Base-by-base conservation (phyloP, 2,888 invertebrate genomes). In the Drosophila glabriapex region DNA sequence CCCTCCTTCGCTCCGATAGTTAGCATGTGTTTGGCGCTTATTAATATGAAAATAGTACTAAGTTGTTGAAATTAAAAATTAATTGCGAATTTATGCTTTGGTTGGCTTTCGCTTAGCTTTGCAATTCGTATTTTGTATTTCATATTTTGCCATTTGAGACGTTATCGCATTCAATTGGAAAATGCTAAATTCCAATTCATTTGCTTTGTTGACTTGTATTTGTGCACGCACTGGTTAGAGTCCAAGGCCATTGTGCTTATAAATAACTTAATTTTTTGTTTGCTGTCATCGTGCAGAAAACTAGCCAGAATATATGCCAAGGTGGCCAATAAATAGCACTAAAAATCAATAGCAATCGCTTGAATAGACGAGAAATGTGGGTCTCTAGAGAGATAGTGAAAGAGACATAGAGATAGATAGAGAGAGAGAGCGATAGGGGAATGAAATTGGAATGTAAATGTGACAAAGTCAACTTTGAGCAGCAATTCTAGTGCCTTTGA, bases 1-100 rank as follows among this genome's bases (percentile, higher is more conserved):
- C 14, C 35, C 35, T 31, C 35, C 35, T 4, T 35, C 4, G 1
- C 35, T 35, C 35, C 35, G 35, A 53, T 69, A 72, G 80, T 78
- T 82, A 78, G 87, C 85, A 84, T 87, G 73, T 87, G 87, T 74
- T 75, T 71, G 69, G 69, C 84, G 70, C 72, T 82, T 84, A 85
- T 87, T 84, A 78, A 84, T 85, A 80, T 80, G 73, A 87, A 86
- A 65, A 75, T 74, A 50, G 56, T 52, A 58, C 31, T 60, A 46
- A 70, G 67, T 72, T 55, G 71, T 50, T 52, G 50, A 68, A 61
- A 78, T 76, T 67, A 81, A 73, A 76, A 85, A 83, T 83, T 85
- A 85, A 85, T 85, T 85, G 85, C 85, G 87, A 85, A 87, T 81
- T 83, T 85, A 76, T 43, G 41, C 9, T 35, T 58, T 50, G 46